Conservation (phyloP, 2,113 vertebrate species). For the Pavo muticus region DNA sequence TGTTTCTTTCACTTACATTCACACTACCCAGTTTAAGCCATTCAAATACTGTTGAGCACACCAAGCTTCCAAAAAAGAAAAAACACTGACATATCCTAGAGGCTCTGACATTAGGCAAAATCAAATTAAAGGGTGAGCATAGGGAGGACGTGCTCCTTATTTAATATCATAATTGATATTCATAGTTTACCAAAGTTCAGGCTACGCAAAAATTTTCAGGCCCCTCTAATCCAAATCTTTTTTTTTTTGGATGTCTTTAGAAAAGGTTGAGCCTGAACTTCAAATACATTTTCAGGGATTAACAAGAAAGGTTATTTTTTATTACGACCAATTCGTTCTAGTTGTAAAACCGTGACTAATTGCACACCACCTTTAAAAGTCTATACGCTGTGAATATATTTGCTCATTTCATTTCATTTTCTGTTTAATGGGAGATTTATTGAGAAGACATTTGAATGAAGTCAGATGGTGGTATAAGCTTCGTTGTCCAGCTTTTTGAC, state of each 20-base stretch:
- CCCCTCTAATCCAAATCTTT: neutral
- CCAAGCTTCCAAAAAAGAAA: neutral
- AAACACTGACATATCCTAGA: neutral
- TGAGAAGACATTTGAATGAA: neutral
- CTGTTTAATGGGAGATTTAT: neutral
- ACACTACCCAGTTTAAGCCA: neutral
- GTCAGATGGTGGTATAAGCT: neutral
- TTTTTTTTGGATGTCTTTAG: neutral
- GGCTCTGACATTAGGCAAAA: neutral
- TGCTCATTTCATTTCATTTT: neutral
- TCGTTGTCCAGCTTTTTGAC: neutral
- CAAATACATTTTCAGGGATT: neutral
- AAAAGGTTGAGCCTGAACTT: neutral
- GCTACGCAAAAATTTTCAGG: neutral
- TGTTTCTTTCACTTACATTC: neutral
- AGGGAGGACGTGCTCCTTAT: neutral
- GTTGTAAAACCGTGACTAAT: neutral
- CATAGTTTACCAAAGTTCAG: neutral
- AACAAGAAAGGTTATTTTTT: constrained; percentile 10
- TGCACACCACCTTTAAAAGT: neutral
- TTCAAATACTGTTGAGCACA: neutral
- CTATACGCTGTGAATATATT: neutral
- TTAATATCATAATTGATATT: neutral
- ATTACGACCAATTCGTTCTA: neutral
- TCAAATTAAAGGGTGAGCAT: neutral